Conservation (phyloP, 2,888 invertebrate genomes). For the Holacanthella duospinosa region DNA sequence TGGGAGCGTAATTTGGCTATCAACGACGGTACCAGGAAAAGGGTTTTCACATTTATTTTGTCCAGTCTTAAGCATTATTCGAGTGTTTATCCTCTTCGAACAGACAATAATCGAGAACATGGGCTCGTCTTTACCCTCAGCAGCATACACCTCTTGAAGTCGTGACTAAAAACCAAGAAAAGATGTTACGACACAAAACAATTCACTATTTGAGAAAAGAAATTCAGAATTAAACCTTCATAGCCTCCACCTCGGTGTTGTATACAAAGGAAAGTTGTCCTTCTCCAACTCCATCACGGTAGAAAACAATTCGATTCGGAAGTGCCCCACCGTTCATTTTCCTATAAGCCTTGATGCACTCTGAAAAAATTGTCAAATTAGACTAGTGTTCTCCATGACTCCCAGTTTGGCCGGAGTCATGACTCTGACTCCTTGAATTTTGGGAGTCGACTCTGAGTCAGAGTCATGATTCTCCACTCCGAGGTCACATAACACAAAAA, state of each 20-base stretch:
- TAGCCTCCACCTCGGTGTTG: conserved; percentile 21
- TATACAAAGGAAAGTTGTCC: conserved; percentile 24
- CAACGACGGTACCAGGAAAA: conserved; percentile 74
- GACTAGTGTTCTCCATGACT: too few relatives aligned
- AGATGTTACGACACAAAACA: neutral
- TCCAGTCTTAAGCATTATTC: conserved; percentile 14
- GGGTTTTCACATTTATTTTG: conserved; percentile 46
- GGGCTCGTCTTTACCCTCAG: neutral
- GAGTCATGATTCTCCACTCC: too few relatives aligned
- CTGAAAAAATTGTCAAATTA: neutral
- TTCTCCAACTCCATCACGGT: conserved; percentile 28
- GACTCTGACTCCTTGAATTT: too few relatives aligned
- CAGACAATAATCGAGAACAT: conserved; percentile 27
- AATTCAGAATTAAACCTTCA: conserved; percentile 27
- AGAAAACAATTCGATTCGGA: conserved; percentile 47
- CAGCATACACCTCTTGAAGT: neutral
- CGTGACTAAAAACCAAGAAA: neutral
- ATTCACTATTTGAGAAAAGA: neutral
- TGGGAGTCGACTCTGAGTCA: too few relatives aligned
- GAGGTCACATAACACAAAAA: too few relatives aligned
- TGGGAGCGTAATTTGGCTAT: conserved; percentile 70
- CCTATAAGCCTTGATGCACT: neutral
- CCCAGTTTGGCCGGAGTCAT: too few relatives aligned
- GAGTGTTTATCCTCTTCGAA: conserved; percentile 26
- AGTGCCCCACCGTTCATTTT: conserved; percentile 41